Conservation (phyloP, 2,797 vertebrate species). For the Sciurus carolinensis region DNA sequence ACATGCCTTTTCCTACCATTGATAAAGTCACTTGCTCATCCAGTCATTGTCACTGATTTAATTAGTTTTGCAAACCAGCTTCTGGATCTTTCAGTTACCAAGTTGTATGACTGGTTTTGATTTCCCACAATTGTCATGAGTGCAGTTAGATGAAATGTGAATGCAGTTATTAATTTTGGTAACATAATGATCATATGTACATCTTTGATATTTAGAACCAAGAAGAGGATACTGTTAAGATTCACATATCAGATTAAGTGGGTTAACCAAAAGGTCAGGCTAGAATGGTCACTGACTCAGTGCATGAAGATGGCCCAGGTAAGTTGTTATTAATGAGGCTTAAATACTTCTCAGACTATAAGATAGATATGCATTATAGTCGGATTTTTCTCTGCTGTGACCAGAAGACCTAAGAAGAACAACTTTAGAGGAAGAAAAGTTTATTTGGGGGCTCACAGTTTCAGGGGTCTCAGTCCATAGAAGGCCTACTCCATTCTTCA, state of each 20-base stretch:
- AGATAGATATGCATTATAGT: too few relatives aligned
- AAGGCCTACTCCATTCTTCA: too few relatives aligned
- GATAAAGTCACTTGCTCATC: not conserved
- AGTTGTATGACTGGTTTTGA: not conserved
- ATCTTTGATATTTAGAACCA: not conserved
- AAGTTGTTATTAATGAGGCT: not conserved
- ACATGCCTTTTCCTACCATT: not conserved
- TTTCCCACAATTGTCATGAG: not conserved
- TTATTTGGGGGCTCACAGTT: too few relatives aligned
- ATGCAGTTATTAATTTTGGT: not conserved
- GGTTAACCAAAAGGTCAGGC: not conserved
- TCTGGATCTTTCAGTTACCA: not conserved
- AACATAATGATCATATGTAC: not conserved
- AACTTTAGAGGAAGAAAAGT: too few relatives aligned
- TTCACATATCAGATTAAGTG: not conserved
- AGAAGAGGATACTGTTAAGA: not conserved
- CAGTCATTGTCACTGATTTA: not conserved
- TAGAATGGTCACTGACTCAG: not conserved
- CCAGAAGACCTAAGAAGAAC: too few relatives aligned
- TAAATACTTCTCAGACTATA: not conserved
- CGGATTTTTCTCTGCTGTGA: too few relatives aligned
- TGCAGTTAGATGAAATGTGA: not conserved
- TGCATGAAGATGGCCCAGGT: not conserved
- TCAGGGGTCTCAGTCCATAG: too few relatives aligned
- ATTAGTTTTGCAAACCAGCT: constrained; percentile 13